Evolutionary conservation across 2,888 invertebrate genomes (phyloP).

Genomic region (Tubulanus polymorphus): DNA sequence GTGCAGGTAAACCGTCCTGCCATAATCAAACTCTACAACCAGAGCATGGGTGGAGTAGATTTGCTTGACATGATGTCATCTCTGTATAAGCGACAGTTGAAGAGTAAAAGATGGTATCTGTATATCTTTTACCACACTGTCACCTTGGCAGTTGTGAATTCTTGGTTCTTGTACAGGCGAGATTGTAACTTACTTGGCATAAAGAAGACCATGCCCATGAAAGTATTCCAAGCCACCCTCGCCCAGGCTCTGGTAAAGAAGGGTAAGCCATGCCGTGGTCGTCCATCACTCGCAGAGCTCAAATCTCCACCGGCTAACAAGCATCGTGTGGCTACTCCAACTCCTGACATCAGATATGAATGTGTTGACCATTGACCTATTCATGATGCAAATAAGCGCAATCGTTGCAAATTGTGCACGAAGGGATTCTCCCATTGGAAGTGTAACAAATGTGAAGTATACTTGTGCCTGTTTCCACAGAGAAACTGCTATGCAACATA

Average conservation of each 20-base stretch:
- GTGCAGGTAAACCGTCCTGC: slow-evolving; percentile 4
- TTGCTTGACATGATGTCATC: slow-evolving; percentile 5
- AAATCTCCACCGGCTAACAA: background rate
- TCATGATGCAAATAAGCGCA: background rate
- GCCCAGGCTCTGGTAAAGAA: background rate
- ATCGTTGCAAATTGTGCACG: background rate
- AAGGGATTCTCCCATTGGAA: background rate
- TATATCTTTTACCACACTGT: slow-evolving; percentile 6
- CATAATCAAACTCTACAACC: slow-evolving; percentile 8
- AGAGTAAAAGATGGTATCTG: slow-evolving; percentile 7
- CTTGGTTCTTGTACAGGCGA: slow-evolving; percentile 8
- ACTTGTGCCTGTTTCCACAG: background rate
- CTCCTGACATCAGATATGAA: background rate
- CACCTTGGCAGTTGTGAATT: slow-evolving; percentile 6
- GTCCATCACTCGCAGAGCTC: background rate
- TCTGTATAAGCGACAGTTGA: slow-evolving; percentile 2
- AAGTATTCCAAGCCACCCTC: background rate
- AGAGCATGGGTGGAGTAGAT: slow-evolving; percentile 13
- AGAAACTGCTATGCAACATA: background rate
- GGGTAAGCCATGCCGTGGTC: background rate
- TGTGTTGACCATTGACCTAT: background rate
- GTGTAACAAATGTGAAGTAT: background rate
- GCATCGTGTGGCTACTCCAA: background rate
- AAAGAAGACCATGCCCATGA: slow-evolving; percentile 1
- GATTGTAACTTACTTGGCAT: background rate